Conservation (phyloP, 2,113 vertebrate genomes). For the Climacteris rufus region DNA sequence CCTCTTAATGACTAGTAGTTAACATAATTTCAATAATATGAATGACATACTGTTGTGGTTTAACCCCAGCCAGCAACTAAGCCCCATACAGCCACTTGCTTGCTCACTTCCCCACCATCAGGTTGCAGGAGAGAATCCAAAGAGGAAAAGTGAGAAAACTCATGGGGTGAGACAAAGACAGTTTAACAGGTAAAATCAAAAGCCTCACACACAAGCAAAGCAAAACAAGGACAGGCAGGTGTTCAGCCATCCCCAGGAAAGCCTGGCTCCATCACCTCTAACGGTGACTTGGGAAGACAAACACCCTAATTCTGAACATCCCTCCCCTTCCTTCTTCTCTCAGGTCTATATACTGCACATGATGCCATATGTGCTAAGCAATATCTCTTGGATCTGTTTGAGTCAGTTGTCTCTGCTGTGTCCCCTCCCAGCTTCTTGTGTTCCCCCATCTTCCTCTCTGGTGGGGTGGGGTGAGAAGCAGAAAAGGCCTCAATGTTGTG, state of each 20-base stretch:
- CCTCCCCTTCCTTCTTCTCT: not conserved
- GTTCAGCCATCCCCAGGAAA: not conserved
- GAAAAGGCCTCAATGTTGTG: fast-evolving
- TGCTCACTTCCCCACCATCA: not conserved
- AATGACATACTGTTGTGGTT: not conserved
- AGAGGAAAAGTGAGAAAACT: not conserved
- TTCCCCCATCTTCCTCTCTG: not conserved
- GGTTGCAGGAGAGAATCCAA: not conserved
- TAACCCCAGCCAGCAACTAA: not conserved
- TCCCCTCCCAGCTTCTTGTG: not conserved
- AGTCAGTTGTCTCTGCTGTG: not conserved
- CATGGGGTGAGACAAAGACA: not conserved
- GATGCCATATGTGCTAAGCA: no score
- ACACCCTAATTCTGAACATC: not conserved
- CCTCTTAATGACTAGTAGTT: not conserved
- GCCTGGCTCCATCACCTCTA: not conserved
- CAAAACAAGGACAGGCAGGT: not conserved
- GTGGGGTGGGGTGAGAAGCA: not conserved
- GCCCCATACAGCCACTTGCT: not conserved
- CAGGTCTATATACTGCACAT: not conserved
- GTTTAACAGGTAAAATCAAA: not conserved
- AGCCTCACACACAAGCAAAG: not conserved
- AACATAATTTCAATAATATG: not conserved
- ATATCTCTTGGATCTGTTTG: not conserved
- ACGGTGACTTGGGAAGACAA: not conserved